A percentile compares a stretch with the other conserved stretches of the same genome.
phyloP scores from a whole-genome alignment of 1,140 invertebrate species.

The Ips nitidus region DNA sequence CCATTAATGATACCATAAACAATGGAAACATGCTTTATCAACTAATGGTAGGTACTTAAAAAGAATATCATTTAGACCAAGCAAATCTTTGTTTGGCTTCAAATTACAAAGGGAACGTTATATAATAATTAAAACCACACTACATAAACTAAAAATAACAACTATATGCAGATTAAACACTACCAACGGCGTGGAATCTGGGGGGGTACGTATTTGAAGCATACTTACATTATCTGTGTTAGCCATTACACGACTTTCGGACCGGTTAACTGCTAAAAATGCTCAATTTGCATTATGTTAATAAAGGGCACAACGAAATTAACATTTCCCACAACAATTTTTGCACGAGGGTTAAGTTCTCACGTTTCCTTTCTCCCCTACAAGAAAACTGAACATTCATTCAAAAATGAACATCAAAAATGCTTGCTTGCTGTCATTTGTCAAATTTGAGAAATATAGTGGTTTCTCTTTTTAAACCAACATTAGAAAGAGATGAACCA shows the following conservation, averaged over 20 bases:
- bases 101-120: conserved; percentile 2
- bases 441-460: too few relatives aligned
- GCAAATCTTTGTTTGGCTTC: background rate
- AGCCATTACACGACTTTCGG: conserved; percentile 28
- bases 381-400: background rate
- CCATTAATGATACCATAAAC: too few relatives aligned
- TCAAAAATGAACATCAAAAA: conserved; percentile 6
- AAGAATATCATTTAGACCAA: background rate
- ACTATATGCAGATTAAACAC: background rate
- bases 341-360: conserved; percentile 39
- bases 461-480: too few relatives aligned
- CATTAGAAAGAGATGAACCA: too few relatives aligned
- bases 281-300: conserved; percentile 29
- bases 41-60: background rate
- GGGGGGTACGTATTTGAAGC: background rate
- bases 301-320: conserved; percentile 7
- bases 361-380: conserved; percentile 34
- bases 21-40: background rate
- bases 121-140: conserved; percentile 5
- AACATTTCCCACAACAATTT: conserved; percentile 34
- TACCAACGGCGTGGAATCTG: background rate
- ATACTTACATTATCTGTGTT: conserved; percentile 33
- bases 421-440: too few relatives aligned
- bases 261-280: conserved; percentile 21
- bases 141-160: conserved; percentile 15